Base-by-base conservation (phyloP, 2,888 invertebrate species). In the Rhogogaster chlorosoma region DNA sequence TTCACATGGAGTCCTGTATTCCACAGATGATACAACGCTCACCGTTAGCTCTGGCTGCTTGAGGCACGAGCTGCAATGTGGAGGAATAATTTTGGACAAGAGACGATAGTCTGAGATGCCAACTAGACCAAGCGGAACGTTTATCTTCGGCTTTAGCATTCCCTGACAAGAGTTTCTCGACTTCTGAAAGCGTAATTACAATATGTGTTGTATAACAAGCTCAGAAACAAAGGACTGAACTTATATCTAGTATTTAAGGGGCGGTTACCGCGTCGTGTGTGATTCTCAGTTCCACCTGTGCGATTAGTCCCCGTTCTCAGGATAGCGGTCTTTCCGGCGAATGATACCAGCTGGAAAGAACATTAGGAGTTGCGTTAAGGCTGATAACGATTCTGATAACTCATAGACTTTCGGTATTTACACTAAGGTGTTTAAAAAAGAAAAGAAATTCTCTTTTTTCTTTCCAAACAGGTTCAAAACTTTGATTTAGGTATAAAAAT, bases 21-120 rank as follows among this genome's bases (percentile, higher is more conserved):
- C 12, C 15, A 10, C 26, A 15, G 67, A 88, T 89, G 18, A n/a
- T n/a, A 32, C 12, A 32, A 67, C 5, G 18, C 67, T 80, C 53
- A 93, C 93, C 91, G 87, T 93, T 93, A 32, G 88, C 89, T 84
- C 85, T 78, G 12, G 92, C 92, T 29, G 93, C 93, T 86, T 90
- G 87, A 32, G 88, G 84, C 15, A 88, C 75, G 18, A 92, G 87
- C 26, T 85, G 87, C 26, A 93, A 87, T 70, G 87, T 89, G 10
- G 86, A 84, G n/a, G 90, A 86, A 84, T 89, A 91, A 84, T 91
- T 90, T n/a, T 80, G 84, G 53, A 88, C 86, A 42, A 91, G 85
- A 42, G 90, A 87, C 32, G 84, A 83, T 53, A 92, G 87, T 32
- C 88, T 85, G 71, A 86, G 84, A 86, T 93, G 89, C 93, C 93